These are phyloP conservation scores for Cyanoramphus novaezelandiae DNA, from an alignment of 2,113 vertebrate genomes.

Conservation along the genomic window DNA sequence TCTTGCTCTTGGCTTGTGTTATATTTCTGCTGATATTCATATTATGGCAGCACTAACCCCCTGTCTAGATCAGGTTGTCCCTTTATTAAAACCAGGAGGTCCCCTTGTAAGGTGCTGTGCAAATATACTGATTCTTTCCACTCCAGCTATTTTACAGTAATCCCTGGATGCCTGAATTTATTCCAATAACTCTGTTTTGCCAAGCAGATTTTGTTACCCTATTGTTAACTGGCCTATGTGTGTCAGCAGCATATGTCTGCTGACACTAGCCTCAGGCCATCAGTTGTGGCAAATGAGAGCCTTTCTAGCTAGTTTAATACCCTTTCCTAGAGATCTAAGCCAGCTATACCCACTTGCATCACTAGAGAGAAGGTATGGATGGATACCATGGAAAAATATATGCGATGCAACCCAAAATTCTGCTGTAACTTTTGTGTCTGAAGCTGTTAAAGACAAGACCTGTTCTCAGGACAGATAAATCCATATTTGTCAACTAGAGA, in stretches of 20 bases:
- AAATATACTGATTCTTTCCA: background rate
- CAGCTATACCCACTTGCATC: background rate
- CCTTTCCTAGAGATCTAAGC: background rate
- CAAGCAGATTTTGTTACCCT: background rate
- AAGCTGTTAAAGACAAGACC: background rate
- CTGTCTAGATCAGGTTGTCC: background rate
- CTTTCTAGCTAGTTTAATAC: background rate
- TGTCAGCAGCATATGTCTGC: background rate
- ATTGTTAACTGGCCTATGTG: background rate
- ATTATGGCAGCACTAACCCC: background rate
- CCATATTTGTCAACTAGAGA: background rate
- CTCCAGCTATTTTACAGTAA: background rate
- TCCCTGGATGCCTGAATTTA: background rate
- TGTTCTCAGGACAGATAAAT: background rate
- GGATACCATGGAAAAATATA: background rate
- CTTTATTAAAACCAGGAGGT: background rate
- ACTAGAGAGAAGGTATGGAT: background rate
- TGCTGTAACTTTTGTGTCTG: background rate
- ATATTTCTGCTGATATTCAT: background rate
- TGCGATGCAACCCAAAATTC: background rate
- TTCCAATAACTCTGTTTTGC: background rate
- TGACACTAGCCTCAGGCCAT: background rate
- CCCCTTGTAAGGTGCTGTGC: background rate
- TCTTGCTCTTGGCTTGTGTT: background rate
- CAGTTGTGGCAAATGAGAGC: background rate